Conservation (phyloP, 1,140 invertebrate genomes). For the Frieseomelitta varia region DNA sequence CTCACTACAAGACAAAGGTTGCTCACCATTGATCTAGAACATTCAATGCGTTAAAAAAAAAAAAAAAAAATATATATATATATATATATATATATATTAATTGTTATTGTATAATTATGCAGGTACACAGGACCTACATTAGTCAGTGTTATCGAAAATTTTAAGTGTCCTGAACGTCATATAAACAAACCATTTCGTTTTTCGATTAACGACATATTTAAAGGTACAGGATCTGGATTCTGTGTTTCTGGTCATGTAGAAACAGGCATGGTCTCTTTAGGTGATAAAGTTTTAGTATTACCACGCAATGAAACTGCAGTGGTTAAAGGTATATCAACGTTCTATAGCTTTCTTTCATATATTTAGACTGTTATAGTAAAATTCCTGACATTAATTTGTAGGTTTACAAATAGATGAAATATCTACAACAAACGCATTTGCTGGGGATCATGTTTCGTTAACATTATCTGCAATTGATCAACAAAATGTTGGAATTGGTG, state of each 20-base stretch:
- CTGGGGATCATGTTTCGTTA: conserved; percentile 95
- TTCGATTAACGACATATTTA: conserved; percentile 97
- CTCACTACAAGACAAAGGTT: too few relatives aligned
- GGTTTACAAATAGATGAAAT: conserved; percentile 89
- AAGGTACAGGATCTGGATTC: conserved; percentile 93
- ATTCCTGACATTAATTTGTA: conserved; percentile 69
- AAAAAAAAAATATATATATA: background rate
- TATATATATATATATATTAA: background rate
- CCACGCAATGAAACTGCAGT: conserved; percentile 91
- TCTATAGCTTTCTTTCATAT: background rate
- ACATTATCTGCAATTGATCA: conserved; percentile 92
- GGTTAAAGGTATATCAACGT: conserved; percentile 85
- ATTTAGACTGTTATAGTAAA: background rate
- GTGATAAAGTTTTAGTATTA: conserved; percentile 94
- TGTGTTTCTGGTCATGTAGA: conserved; percentile 95
- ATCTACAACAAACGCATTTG: conserved; percentile 89
- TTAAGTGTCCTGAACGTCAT: conserved; percentile 92
- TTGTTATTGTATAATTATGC: conserved; percentile 17
- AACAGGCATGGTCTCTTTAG: conserved; percentile 92
- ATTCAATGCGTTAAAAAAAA: background rate
- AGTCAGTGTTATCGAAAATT: conserved; percentile 85
- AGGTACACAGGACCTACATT: conserved; percentile 80
- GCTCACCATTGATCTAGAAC: background rate
- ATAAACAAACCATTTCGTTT: conserved; percentile 95
- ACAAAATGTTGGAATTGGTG: conserved; percentile 92